phyloP scores from a whole-genome alignment of 1,140 invertebrate species.

The Aphelenchoides fujianensis region DNA sequence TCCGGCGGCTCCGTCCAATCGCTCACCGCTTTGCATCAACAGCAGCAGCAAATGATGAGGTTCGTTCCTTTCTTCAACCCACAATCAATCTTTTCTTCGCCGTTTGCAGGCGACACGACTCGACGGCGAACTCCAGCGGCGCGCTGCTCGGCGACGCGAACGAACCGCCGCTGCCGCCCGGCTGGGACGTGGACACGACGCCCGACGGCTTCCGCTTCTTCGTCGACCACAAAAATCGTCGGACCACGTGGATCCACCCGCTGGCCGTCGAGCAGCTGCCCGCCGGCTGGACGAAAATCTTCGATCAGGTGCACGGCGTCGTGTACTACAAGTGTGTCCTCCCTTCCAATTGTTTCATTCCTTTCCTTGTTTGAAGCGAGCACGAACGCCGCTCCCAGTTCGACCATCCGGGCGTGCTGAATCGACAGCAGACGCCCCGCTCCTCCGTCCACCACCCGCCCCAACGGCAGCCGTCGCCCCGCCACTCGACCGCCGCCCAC shows the following conservation, averaged over 20 bases:
- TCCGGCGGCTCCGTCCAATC: background rate
- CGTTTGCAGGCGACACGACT: too few species aligned
- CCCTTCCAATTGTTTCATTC: background rate
- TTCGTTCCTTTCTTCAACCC: background rate
- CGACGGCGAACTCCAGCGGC: background rate
- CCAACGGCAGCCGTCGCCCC: slow-evolving; percentile 11
- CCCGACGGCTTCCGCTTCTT: slow-evolving; percentile 85
- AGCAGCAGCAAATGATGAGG: background rate
- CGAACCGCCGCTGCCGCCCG: slow-evolving; percentile 76
- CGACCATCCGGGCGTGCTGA: slow-evolving; percentile 75
- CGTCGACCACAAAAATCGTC: slow-evolving; percentile 97
- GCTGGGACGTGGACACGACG: slow-evolving; percentile 94
- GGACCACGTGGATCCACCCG: slow-evolving; percentile 97
- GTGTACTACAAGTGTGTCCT: slow-evolving; percentile 83
- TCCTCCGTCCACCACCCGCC: slow-evolving; percentile 6
- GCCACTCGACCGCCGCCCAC: slow-evolving; percentile 4
- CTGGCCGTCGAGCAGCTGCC: slow-evolving; percentile 85
- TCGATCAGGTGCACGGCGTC: slow-evolving; percentile 85
- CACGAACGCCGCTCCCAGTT: slow-evolving; percentile 88
- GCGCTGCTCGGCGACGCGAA: background rate
- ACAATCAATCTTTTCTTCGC: too few species aligned
- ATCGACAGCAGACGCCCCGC: background rate
- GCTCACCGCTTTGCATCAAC: slow-evolving; percentile 1
- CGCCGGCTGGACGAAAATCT: slow-evolving; percentile 88
- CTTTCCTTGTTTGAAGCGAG: slow-evolving; percentile 78